Conservation (phyloP, 2,113 vertebrate species). For the Microcebus griseorufus region DNA sequence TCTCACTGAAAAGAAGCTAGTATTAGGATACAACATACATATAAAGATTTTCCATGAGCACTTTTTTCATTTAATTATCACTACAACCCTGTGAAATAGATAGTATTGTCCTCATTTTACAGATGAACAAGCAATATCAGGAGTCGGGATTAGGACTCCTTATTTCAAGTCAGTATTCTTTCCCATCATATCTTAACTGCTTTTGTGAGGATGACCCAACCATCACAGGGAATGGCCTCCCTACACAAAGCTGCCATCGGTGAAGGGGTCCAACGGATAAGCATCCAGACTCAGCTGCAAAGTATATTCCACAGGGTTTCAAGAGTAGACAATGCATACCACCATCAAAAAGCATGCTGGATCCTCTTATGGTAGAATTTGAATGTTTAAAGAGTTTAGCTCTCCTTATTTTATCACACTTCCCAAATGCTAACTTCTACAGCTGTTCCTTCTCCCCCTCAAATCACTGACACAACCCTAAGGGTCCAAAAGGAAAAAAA, state of each 20-base stretch:
- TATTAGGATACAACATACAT: neutral
- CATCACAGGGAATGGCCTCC: neutral
- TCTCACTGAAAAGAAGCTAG: neutral
- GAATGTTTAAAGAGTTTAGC: constrained; percentile 15
- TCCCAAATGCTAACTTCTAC: neutral
- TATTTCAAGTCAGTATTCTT: neutral
- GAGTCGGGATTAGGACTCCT: neutral
- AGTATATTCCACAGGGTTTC: neutral
- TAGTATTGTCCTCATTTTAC: neutral
- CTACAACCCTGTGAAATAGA: neutral
- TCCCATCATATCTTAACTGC: neutral
- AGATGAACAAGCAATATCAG: neutral
- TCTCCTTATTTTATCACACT: constrained; percentile 20
- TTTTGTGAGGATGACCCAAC: neutral
- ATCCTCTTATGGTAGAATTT: neutral
- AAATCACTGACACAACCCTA: neutral
- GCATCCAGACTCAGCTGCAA: neutral
- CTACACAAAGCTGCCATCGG: neutral
- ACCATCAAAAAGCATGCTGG: neutral
- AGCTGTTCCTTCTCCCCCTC: neutral
- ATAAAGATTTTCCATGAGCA: neutral
- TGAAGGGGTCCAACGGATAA: neutral
- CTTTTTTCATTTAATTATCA: constrained; percentile 19
- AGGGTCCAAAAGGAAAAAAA: constrained; percentile 10
- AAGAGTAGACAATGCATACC: neutral